Evolutionary conservation across 2,888 invertebrate genomes (phyloP).

Genomic region (Melieria picta): DNA sequence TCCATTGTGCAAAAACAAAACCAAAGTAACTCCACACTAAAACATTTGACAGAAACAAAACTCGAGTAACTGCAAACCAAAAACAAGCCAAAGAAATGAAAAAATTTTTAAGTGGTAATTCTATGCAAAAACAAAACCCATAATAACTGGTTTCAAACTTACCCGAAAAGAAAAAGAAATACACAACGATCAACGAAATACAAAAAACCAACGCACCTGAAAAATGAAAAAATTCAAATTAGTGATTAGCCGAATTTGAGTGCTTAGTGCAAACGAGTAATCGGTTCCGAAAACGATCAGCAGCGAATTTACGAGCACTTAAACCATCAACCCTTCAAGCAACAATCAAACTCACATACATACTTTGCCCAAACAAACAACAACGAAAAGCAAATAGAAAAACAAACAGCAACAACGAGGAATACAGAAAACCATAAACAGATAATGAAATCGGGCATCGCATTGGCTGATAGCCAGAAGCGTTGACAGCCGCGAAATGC

Average conservation of each 20-base stretch:
- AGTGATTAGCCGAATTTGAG: not conserved
- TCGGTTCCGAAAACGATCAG: no score
- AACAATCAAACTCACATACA: no score
- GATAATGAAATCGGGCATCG: no score
- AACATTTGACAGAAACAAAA: not conserved
- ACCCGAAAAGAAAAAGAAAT: not conserved
- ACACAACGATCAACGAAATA: not conserved
- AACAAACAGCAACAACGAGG: not conserved
- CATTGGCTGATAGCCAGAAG: not conserved
- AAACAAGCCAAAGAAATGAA: not conserved
- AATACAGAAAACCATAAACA: not conserved
- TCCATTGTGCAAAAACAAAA: not conserved
- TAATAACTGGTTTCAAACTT: no score
- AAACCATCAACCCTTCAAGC: not conserved
- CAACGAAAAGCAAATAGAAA: not conserved
- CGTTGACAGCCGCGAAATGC: not conserved
- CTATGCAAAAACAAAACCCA: no score
- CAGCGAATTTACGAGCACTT: not conserved
- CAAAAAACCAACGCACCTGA: not conserved
- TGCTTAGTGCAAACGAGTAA: no score
- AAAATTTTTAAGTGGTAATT: no score
- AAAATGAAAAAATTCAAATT: not conserved
- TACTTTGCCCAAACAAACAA: not conserved
- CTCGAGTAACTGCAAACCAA: not conserved
- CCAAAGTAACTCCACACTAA: not conserved